Evolutionary conservation across 2,113 vertebrate species (phyloP), one percentile per base, ranked within the genome.

Genomic region (Shinisaurus crocodilurus): DNA sequence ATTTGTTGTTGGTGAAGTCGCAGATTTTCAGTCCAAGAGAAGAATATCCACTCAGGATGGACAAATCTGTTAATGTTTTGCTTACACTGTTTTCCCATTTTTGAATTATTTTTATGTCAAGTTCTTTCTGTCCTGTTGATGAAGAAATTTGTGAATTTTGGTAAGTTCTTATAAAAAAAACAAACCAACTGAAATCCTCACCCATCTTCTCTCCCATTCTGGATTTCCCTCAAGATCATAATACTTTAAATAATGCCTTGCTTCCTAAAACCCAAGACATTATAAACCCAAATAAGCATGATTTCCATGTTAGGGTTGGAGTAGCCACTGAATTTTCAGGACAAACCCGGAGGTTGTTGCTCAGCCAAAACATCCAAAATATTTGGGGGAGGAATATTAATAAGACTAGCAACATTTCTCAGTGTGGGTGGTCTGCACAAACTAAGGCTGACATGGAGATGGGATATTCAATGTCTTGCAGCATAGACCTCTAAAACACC

Each of bases 1-100:
- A 74, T 37, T 12, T 4, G 20, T 89, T 92, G 57, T 72, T 48
- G 85, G 54, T 79, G 50, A 89, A 83, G 6, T 87, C 69, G n/a
- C 69, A 32, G 90, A 89, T 13, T 50, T 23, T 91, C 80, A 75
- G n/a, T 86, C 63, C 83, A 3, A n/a, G 63, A 70, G 29, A 27
- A 48, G 15, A 9, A 34, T 50, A 10, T 70, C 5, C 63, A 80
- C 23, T 48, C 3, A 7, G 48, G 48, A 48, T 48, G 48, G 48
- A 48, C 48, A 5, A 48, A 48, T 48, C 7, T 3, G 48, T 48
- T 48, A 80, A n/a, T n/a, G 82, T 86, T 88, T 80, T 79, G 90
- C 40, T 81, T n/a, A n/a, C n/a, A n/a, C n/a, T n/a, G n/a, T 81
- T 76, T 80, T 23, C 32, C 65, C 74, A 80, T 85, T n/a, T 72